These are phyloP conservation scores for Heliangelus exortis DNA, from an alignment of 2,797 vertebrate species.

Conservation along the genomic window DNA sequence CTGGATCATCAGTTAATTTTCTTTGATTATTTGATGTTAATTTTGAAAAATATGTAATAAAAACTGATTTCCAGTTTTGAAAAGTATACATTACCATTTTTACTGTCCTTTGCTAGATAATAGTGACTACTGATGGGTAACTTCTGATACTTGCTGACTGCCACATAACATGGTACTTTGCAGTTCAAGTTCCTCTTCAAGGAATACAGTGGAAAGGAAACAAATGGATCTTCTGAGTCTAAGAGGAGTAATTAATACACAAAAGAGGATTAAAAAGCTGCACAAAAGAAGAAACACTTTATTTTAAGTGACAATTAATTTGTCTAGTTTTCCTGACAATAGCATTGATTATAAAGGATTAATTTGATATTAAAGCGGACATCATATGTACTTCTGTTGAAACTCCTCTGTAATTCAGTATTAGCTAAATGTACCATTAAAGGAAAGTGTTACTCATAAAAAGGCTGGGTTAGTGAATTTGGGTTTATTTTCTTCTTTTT, in stretches of 20 bases:
- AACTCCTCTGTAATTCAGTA: conserved; percentile 38
- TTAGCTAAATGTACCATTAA: conserved; percentile 54
- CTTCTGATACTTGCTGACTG: neutral
- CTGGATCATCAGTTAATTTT: neutral
- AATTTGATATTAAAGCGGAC: conserved; percentile 35
- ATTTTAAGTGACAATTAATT: conserved; percentile 43
- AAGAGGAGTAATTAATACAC: neutral
- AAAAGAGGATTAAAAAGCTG: neutral
- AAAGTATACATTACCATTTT: neutral
- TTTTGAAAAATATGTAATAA: neutral
- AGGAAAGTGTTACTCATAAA: conserved; percentile 41
- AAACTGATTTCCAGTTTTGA: neutral
- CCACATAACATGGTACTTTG: fast-evolving
- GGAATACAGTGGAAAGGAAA: neutral
- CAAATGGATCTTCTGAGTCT: neutral
- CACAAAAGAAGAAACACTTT: conserved; percentile 5
- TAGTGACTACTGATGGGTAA: neutral
- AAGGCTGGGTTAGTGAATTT: neutral
- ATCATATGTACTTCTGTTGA: neutral
- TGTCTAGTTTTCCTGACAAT: neutral
- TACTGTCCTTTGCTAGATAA: neutral
- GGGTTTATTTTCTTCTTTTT: conserved; percentile 31
- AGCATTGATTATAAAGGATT: conserved; percentile 40
- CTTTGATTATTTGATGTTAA: neutral
- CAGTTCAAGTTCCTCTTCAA: neutral